phyloP scores from a whole-genome alignment of 2,113 vertebrate genomes.

The Fregata magnificens region DNA sequence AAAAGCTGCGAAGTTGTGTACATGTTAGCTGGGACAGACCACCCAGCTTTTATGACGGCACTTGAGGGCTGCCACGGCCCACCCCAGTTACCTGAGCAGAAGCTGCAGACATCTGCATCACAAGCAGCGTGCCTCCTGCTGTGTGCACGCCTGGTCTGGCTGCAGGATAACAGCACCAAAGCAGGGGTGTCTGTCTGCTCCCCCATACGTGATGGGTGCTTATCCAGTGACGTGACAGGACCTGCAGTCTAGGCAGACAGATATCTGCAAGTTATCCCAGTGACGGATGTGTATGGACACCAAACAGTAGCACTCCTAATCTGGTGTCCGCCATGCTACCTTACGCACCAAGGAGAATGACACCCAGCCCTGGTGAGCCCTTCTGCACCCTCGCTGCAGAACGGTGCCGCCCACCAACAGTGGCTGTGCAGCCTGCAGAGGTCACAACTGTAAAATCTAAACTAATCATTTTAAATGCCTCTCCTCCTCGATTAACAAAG shows the following conservation, averaged over 20 bases:
- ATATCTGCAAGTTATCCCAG: neutral
- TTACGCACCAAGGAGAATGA: neutral
- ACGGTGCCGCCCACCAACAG: neutral
- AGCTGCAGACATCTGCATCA: neutral
- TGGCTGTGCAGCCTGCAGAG: neutral
- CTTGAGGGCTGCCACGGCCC: neutral
- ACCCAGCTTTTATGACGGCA: neutral
- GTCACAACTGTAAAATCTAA: neutral
- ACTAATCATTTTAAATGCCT: neutral
- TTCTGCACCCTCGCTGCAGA: neutral
- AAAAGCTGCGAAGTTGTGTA: neutral
- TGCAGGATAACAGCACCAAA: neutral
- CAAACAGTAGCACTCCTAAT: neutral
- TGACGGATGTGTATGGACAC: neutral
- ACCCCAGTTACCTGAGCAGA: neutral
- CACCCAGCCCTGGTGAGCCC: neutral
- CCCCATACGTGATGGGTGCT: neutral
- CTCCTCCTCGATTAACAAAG: neutral
- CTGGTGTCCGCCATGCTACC: accelerated
- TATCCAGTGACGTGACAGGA: neutral
- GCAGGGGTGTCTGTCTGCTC: neutral
- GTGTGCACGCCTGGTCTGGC: neutral
- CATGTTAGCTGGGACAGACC: neutral
- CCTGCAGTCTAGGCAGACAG: neutral
- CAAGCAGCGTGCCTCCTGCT: neutral